Conservation (phyloP, 2,113 vertebrate genomes). For the Zosterops borbonicus region DNA sequence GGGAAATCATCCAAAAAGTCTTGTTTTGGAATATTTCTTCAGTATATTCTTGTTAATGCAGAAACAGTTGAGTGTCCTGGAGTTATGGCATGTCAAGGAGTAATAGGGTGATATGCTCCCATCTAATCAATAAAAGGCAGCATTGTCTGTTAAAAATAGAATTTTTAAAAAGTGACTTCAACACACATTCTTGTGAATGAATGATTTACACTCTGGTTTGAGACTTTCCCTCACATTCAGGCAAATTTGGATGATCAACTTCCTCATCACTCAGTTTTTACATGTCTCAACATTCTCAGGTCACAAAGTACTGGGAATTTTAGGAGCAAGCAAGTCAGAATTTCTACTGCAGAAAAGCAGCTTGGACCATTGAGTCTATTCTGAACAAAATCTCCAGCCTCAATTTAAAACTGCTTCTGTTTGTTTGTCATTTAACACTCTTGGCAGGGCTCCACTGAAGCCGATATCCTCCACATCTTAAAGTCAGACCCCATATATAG, state of each 20-base stretch:
- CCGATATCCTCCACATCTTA: not conserved
- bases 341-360: not conserved
- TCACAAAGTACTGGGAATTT: not conserved
- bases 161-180: not conserved
- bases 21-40: constrained; percentile 23
- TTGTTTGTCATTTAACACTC: not conserved
- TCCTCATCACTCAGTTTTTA: not conserved
- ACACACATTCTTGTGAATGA: not conserved
- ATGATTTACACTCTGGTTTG: not conserved
- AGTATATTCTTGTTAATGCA: not conserved
- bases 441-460: not conserved
- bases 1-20: not conserved
- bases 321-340: not conserved
- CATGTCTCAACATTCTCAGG: not conserved
- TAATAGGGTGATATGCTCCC: not conserved
- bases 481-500: not conserved
- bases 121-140: not conserved
- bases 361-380: not conserved
- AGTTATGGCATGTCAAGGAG: not conserved
- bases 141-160: not conserved
- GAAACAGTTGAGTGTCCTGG: not conserved
- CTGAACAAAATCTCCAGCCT: not conserved
- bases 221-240: not conserved
- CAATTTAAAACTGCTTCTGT: not conserved
- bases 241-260: not conserved